Evolutionary conservation across 2,888 invertebrate genomes (phyloP).

Genomic region (Darwinula stevensoni): DNA sequence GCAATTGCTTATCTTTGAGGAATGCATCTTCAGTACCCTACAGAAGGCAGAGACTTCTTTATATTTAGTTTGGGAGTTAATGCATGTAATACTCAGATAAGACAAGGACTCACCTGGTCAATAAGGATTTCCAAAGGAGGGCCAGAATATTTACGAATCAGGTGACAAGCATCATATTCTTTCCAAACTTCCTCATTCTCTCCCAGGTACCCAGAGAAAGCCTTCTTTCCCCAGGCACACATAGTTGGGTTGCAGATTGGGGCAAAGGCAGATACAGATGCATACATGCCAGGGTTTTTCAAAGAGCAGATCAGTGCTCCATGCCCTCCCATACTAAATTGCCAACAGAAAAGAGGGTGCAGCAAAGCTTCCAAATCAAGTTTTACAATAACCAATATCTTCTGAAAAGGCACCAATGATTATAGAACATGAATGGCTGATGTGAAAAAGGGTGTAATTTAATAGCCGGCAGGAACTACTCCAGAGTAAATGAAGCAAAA

Average conservation of each 20-base stretch:
- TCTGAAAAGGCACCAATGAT: slow-evolving; percentile 50
- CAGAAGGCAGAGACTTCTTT: too few relatives aligned
- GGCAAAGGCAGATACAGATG: slow-evolving; percentile 62
- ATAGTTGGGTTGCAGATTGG: slow-evolving; percentile 67
- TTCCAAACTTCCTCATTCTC: slow-evolving; percentile 31
- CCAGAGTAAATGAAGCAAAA: too few relatives aligned
- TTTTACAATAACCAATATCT: slow-evolving; percentile 19
- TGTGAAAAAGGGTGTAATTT: too few relatives aligned
- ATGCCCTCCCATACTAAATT: slow-evolving; percentile 92
- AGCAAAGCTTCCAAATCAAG: slow-evolving; percentile 1
- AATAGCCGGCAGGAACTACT: too few relatives aligned
- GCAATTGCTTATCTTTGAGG: slow-evolving; percentile 35
- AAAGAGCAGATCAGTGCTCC: slow-evolving; percentile 70
- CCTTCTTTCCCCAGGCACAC: slow-evolving; percentile 62
- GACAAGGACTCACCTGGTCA: slow-evolving; percentile 36
- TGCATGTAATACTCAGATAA: slow-evolving; percentile 4
- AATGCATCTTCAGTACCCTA: slow-evolving; percentile 61
- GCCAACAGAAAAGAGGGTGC: slow-evolving; percentile 11
- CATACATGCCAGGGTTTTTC: slow-evolving; percentile 41
- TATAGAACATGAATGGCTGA: slow-evolving; percentile 20
- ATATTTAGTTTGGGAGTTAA: too few relatives aligned
- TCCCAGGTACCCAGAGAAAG: slow-evolving; percentile 45
- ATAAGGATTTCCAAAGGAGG: slow-evolving; percentile 52
- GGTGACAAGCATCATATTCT: slow-evolving; percentile 61
- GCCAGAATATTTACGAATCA: slow-evolving; percentile 51